Conservation (phyloP, 2,888 invertebrate genomes). For the Lepetodrilus schrolli region DNA sequence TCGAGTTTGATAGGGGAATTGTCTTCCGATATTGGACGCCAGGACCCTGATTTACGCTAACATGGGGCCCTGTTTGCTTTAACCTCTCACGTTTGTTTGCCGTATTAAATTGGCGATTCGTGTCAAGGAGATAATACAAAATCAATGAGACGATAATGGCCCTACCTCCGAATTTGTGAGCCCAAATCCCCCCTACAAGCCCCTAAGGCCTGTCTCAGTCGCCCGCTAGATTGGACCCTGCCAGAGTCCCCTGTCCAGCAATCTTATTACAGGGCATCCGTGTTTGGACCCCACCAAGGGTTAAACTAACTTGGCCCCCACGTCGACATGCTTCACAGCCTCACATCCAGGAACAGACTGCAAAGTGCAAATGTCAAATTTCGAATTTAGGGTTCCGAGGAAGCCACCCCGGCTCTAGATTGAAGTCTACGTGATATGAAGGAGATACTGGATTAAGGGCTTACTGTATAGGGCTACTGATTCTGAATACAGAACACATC, state of each 20-base stretch:
- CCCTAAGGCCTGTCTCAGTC: not conserved
- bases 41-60: slow-evolving; percentile 28
- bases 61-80: slow-evolving; percentile 31
- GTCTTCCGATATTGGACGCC: slow-evolving; percentile 26
- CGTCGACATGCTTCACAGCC: not conserved
- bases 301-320: slow-evolving; percentile 23
- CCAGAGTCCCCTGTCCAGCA: not conserved
- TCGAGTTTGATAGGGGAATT: slow-evolving; percentile 27
- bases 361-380: not conserved
- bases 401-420: too few relatives aligned
- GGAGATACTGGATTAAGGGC: too few relatives aligned
- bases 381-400: too few relatives aligned
- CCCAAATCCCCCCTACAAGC: not conserved
- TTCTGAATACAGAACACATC: too few relatives aligned
- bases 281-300: not conserved
- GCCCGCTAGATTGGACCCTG: not conserved
- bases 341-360: not conserved
- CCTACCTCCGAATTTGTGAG: slow-evolving; percentile 1
- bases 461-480: too few relatives aligned
- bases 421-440: too few relatives aligned
- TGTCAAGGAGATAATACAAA: slow-evolving; percentile 32
- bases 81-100: slow-evolving; percentile 31
- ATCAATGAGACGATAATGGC: slow-evolving; percentile 28
- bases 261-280: slow-evolving; percentile 3
- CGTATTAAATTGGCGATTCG: slow-evolving; percentile 32